These are phyloP conservation scores for Zosterops hypoxanthus DNA, from an alignment of 2,113 vertebrate species.

Conservation along the genomic window DNA sequence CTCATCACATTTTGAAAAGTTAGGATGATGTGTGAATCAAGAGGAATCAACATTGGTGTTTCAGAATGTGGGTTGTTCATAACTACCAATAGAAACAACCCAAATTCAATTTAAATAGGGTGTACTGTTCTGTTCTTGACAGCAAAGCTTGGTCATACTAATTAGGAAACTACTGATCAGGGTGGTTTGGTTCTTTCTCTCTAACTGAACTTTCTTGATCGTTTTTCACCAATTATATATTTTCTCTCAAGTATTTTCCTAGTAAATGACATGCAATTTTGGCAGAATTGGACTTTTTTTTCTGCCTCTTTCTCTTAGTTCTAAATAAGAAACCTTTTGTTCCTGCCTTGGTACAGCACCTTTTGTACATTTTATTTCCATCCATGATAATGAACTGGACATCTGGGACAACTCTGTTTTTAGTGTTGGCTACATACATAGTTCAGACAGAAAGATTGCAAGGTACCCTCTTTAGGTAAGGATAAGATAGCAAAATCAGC, in stretches of 20 bases:
- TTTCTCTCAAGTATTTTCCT: neutral
- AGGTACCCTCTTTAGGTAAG: neutral
- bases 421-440: neutral
- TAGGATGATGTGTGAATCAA: neutral
- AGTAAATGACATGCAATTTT: neutral
- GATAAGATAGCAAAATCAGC: neutral
- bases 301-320: neutral
- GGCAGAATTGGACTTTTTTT: neutral
- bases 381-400: neutral
- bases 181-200: neutral
- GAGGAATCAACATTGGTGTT: accelerated
- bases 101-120: neutral
- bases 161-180: neutral
- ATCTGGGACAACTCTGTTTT: neutral
- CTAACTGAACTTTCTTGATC: neutral
- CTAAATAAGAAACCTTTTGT: neutral
- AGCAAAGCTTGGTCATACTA: neutral
- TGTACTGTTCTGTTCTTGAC: neutral
- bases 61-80: neutral
- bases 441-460: neutral
- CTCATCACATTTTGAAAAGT: neutral
- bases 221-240: neutral
- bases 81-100: neutral
- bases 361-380: neutral
- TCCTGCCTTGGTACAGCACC: accelerated